These are phyloP conservation scores for Muscicapa striata DNA, from an alignment of 2,797 vertebrate genomes.

Conservation along the genomic window DNA sequence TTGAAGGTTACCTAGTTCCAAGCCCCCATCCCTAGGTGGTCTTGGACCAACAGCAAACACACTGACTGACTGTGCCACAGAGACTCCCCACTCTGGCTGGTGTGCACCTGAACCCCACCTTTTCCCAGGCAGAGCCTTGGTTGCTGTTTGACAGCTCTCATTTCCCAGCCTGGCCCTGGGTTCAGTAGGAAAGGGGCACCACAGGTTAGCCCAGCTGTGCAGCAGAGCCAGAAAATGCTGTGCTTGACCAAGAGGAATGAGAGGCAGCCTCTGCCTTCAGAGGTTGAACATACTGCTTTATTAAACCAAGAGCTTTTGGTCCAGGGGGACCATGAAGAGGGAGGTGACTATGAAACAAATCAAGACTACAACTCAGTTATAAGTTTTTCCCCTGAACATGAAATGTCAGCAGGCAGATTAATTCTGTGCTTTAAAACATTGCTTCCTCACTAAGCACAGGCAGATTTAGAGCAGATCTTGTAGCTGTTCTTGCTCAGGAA, in stretches of 20 bases:
- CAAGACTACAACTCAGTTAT: rapidly evolving
- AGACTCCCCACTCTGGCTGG: background rate
- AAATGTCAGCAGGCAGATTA: background rate
- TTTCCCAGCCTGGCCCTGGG: background rate
- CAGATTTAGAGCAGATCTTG: background rate
- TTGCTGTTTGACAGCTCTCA: background rate
- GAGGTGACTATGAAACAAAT: background rate
- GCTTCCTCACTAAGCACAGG: rapidly evolving
- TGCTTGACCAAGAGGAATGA: background rate
- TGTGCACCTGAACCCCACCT: no score
- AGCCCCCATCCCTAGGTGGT: background rate
- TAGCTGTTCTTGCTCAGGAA: background rate
- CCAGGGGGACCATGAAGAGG: background rate
- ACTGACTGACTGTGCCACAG: conserved; percentile 71
- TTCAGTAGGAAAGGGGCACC: background rate
- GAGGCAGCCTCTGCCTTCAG: background rate
- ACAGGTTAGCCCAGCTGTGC: background rate
- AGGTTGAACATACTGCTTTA: rapidly evolving
- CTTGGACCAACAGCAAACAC: conserved; percentile 69
- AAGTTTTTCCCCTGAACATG: background rate
- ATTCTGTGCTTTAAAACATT: background rate
- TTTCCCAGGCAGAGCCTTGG: no score
- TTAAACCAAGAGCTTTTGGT: background rate
- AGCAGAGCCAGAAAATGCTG: background rate
- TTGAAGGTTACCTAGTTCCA: no score